These are phyloP conservation scores for Zonotrichia albicollis DNA, from an alignment of 2,797 vertebrate species.

Conservation along the genomic window DNA sequence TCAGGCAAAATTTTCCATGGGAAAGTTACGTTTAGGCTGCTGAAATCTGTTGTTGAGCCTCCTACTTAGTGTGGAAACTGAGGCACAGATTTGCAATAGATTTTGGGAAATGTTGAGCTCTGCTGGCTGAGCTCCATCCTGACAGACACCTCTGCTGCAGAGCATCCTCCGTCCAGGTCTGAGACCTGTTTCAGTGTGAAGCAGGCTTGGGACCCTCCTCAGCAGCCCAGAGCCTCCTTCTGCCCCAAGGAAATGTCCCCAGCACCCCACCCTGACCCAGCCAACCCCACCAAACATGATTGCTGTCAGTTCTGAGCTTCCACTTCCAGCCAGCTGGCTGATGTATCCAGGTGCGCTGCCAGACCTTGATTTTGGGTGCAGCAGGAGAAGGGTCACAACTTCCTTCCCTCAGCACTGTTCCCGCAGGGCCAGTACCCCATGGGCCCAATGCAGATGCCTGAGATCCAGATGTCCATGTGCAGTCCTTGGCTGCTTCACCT, in stretches of 20 bases:
- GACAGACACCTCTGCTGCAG: neutral
- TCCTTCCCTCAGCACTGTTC: neutral
- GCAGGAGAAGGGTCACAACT: neutral
- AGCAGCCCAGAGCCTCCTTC: neutral
- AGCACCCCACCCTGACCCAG: neutral
- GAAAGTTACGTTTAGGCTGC: neutral
- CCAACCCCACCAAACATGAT: fast-evolving
- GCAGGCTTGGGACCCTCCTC: neutral
- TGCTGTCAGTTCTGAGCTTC: neutral
- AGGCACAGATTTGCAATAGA: neutral
- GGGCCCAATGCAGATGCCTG: neutral
- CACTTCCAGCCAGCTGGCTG: neutral
- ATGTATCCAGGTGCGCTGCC: neutral
- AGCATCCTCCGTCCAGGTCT: neutral
- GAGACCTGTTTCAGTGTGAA: neutral
- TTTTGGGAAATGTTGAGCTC: neutral
- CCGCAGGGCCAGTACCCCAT: neutral
- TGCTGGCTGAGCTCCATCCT: neutral
- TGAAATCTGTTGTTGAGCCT: neutral
- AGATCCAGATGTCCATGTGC: neutral
- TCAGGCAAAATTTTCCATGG: neutral
- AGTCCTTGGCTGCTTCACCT: neutral
- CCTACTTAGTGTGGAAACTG: neutral
- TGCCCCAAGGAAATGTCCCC: neutral
- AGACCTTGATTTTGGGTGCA: neutral